These are phyloP conservation scores for Mobula birostris DNA, from an alignment of 2,113 vertebrate genomes.

Conservation along the genomic window DNA sequence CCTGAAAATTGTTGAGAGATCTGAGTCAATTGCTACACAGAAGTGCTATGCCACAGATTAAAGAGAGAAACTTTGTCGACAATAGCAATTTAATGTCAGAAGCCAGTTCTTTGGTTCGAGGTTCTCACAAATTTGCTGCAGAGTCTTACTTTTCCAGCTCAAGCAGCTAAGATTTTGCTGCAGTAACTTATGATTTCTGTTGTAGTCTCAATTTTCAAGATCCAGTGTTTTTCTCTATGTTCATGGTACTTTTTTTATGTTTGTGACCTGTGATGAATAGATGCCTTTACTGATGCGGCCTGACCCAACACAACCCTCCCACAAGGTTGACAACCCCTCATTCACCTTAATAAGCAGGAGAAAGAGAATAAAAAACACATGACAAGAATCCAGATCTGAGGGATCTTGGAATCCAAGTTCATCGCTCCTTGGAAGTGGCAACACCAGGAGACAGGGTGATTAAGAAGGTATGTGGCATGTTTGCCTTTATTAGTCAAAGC, in stretches of 20 bases:
- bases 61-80: background rate
- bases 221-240: background rate
- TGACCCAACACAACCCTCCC: no score
- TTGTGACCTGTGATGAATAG: no score
- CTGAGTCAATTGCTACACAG: background rate
- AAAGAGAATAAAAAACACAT: background rate
- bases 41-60: background rate
- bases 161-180: background rate
- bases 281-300: no score
- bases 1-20: background rate
- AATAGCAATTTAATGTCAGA: background rate
- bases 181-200: background rate
- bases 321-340: background rate
- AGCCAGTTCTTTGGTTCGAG: background rate
- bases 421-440: no score
- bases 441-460: no score
- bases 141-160: no score
- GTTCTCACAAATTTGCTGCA: background rate
- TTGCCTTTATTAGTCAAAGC: no score
- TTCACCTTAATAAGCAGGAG: background rate
- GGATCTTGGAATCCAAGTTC: no score
- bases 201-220: background rate
- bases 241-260: no score
- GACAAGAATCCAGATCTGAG: no score
- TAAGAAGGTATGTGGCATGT: no score